Base-by-base conservation (phyloP, 2,113 vertebrate genomes). In the Triplophysa dalaica region DNA sequence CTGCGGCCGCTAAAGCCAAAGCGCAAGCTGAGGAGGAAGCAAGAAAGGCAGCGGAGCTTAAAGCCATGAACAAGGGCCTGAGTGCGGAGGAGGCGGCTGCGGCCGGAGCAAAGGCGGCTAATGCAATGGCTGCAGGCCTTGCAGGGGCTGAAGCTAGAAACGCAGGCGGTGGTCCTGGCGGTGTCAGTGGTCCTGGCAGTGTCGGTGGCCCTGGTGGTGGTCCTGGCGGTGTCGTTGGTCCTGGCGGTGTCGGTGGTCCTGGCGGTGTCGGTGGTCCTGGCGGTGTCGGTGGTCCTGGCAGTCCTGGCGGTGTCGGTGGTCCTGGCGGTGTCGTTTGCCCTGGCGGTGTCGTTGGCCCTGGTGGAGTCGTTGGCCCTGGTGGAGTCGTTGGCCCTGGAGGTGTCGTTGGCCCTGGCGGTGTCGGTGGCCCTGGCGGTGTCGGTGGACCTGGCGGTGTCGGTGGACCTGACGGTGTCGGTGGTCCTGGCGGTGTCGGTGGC, bases 1-100 rank as follows among this genome's bases (percentile, higher is more conserved):
- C 72, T 62, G 82, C 82, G 16, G 54, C 82, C 70, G 67, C 65
- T 22, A 83, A 33, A 41, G 29, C 81, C 12, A 89, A 87, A 43
- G 79, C 48, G 4, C 17, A 75, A 38, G 82, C 70, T 56, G 65
- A 77, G 12, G 81, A 41, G 0, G 81, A 85, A 12, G 86, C 84
- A 24, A 82, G 75, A 17, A 83, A 68, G 22, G 41, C 77, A 21
- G 8, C 80, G 29, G 79, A 81, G 22, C 75, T 77, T 64, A 83
- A 78, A 24, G 75, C 78, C 38, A 66, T 67, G 8, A 70, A 29
- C 13, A 48, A 76, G 79, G 82, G 62, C 45, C 81, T 64, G 48
- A n/a, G 22, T 68, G 73, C 73, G 33, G 41, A 52, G 24, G 64
- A 62, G 19, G 54, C 45, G 16, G 26, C 78, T 33, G 84, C 66